phyloP scores from a whole-genome alignment of 2,888 invertebrate genomes.

The Cosmopolites sordidus region DNA sequence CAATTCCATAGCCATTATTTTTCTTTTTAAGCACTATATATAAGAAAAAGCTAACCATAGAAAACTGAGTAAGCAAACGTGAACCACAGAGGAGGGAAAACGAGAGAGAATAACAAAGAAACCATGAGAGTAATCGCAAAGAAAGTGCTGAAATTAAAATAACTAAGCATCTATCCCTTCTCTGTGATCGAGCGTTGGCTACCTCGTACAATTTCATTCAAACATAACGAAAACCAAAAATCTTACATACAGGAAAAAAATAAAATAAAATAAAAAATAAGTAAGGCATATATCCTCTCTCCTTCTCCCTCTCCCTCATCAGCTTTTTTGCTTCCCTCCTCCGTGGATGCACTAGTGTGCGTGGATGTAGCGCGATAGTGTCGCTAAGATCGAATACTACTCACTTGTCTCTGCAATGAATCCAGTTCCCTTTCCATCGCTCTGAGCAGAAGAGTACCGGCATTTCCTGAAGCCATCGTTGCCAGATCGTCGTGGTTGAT shows the following conservation, averaged over 20 bases:
- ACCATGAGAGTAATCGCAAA: background rate
- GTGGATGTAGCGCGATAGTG: conserved; percentile 7
- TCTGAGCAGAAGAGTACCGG: conserved; percentile 81
- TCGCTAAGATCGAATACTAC: conserved; percentile 42
- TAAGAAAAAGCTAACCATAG: too few relatives aligned
- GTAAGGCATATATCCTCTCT: conserved; percentile 4
- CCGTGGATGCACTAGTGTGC: background rate
- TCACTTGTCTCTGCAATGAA: conserved; percentile 93
- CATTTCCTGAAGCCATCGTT: conserved; percentile 72
- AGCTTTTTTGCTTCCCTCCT: conserved; percentile 18
- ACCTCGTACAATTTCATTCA: conserved; percentile 13
- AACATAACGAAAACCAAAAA: background rate
- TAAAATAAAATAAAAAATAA: conserved; percentile 18
- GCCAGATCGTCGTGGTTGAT: conserved; percentile 96
- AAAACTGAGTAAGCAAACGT: conserved; percentile 14
- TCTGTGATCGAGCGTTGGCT: conserved; percentile 19
- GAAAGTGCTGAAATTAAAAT: too few relatives aligned
- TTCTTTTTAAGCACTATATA: too few relatives aligned
- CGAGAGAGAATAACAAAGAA: conserved; percentile 4
- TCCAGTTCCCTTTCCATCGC: conserved; percentile 92
- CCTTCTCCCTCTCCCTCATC: conserved; percentile 13
- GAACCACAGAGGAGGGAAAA: conserved; percentile 25
- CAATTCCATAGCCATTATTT: too few relatives aligned
- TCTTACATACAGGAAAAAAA: too few relatives aligned
- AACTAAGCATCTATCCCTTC: conserved; percentile 18